phyloP scores from a whole-genome alignment of 2,797 vertebrate genomes.

The Rhabdomys pumilio region DNA sequence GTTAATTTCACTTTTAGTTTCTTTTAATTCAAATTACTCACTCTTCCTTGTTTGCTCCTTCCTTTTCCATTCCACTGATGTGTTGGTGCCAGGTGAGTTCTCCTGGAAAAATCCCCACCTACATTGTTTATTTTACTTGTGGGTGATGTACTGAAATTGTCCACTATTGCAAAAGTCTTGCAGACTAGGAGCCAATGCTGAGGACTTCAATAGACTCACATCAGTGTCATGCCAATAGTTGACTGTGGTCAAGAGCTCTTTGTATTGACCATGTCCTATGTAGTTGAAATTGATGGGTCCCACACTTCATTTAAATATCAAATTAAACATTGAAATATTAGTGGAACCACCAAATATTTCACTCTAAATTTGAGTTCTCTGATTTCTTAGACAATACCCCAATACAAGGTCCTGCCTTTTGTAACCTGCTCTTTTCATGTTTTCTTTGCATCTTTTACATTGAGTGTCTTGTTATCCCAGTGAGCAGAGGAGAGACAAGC shows the following conservation, averaged over 20 bases:
- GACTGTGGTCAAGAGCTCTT: neutral
- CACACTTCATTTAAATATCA: neutral
- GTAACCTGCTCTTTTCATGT: constrained; percentile 54
- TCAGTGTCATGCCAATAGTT: neutral
- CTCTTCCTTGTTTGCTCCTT: neutral
- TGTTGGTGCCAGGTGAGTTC: neutral
- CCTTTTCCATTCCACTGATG: neutral
- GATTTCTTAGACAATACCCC: too few relatives aligned
- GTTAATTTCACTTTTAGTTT: neutral
- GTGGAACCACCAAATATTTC: neutral
- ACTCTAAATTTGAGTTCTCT: neutral
- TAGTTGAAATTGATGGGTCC: neutral
- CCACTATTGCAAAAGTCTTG: neutral
- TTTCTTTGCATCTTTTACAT: constrained; percentile 71
- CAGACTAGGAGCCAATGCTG: neutral
- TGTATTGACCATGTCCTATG: neutral
- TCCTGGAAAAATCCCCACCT: neutral
- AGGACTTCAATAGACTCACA: neutral
- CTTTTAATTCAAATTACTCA: neutral
- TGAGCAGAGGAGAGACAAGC: constrained; percentile 73
- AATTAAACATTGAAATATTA: neutral
- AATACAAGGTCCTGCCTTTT: neutral
- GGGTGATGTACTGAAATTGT: neutral
- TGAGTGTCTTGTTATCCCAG: constrained; percentile 74
- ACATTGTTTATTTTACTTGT: neutral